phyloP scores from a whole-genome alignment of 2,888 invertebrate genomes.

The Aspidiotus rigidus region DNA sequence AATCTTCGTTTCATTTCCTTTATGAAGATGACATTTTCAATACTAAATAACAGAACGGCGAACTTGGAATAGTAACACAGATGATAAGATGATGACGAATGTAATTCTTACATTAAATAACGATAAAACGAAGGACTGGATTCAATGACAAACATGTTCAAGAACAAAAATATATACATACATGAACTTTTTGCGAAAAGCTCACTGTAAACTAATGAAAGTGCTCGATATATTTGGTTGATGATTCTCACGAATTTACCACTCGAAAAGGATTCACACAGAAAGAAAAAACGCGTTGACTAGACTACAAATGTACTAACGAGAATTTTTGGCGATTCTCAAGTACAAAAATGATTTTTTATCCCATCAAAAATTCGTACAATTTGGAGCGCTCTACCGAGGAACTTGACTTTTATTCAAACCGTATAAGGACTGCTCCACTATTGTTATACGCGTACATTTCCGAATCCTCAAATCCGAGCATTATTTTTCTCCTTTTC shows the following conservation, averaged over 20 bases:
- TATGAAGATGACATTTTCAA: neutral
- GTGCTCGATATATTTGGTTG: neutral
- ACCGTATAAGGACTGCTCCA: too few relatives aligned
- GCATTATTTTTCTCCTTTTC: too few relatives aligned
- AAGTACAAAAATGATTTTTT: too few relatives aligned
- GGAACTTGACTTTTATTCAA: too few relatives aligned
- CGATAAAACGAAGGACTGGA: neutral
- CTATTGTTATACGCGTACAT: too few relatives aligned
- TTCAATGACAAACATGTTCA: neutral
- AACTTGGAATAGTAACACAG: neutral
- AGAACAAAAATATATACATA: neutral
- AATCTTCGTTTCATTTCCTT: too few relatives aligned
- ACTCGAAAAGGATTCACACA: neutral
- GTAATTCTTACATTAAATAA: neutral
- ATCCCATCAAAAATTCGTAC: too few relatives aligned
- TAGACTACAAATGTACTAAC: too few relatives aligned
- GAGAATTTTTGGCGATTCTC: too few relatives aligned
- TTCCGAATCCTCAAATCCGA: too few relatives aligned
- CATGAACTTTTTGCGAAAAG: neutral
- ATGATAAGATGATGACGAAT: neutral
- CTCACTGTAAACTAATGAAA: neutral
- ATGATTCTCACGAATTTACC: neutral
- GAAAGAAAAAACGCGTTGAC: neutral
- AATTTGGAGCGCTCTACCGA: too few relatives aligned
- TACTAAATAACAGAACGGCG: slow-evolving; percentile 1